Evolutionary conservation across 2,113 vertebrate genomes (phyloP).

Genomic region (Anolis sagrei): DNA sequence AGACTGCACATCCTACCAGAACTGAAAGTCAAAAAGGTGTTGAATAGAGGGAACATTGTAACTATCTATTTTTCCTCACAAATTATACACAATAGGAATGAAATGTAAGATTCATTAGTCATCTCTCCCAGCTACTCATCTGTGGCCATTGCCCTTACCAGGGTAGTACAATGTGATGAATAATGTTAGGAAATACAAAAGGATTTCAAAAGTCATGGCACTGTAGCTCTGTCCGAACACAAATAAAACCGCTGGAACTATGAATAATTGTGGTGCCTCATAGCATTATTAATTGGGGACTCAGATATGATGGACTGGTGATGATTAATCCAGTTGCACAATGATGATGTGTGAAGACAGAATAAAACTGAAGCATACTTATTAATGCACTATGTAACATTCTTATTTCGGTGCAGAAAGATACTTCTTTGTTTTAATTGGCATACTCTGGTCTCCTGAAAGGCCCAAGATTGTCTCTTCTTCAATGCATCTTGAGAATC

Average conservation of each 20-base stretch:
- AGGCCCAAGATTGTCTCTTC: background rate
- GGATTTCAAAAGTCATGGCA: background rate
- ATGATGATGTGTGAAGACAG: background rate
- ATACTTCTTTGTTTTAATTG: background rate
- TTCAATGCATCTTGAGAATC: background rate
- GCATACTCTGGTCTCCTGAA: background rate
- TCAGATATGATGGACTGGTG: background rate
- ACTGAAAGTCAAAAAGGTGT: constrained; percentile 3
- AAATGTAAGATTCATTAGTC: background rate
- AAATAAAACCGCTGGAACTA: background rate
- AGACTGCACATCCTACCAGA: background rate
- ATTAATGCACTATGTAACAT: rapidly evolving
- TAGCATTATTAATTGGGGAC: background rate
- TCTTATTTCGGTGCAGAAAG: background rate
- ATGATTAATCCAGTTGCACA: background rate
- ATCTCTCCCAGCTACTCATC: background rate
- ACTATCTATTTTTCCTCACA: background rate
- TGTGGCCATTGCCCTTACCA: too few relatives aligned
- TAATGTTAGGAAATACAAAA: constrained; percentile 8
- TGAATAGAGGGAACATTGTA: constrained; percentile 15
- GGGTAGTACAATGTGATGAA: too few relatives aligned
- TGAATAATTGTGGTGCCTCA: background rate
- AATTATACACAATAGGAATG: background rate
- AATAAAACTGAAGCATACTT: background rate
- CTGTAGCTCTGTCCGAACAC: background rate